Evolutionary conservation across 2,888 invertebrate genomes (phyloP).

Genomic region (Platycheirus rosarum): DNA sequence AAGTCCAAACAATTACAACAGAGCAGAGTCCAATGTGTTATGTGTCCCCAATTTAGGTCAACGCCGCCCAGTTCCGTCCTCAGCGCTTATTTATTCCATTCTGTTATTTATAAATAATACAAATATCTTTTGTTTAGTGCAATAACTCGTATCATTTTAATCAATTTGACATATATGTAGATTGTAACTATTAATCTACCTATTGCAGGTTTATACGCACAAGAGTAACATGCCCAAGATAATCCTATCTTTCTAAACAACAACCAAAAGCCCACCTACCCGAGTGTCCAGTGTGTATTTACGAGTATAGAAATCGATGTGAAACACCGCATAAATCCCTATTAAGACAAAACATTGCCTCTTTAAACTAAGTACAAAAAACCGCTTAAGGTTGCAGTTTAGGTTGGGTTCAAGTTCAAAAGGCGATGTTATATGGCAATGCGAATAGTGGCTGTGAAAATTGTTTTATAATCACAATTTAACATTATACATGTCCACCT

Average conservation of each 20-base stretch:
- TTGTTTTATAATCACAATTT: conserved; percentile 34
- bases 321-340: conserved; percentile 13
- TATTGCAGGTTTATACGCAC: too few relatives aligned
- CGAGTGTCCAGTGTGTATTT: neutral
- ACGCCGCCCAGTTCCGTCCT: too few relatives aligned
- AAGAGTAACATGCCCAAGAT: neutral
- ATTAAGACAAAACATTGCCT: neutral
- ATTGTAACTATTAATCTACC: neutral
- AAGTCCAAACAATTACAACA: too few relatives aligned
- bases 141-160: too few relatives aligned
- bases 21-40: too few relatives aligned
- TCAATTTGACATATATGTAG: too few relatives aligned
- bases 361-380: conserved; percentile 1
- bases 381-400: conserved; percentile 7
- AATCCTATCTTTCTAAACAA: neutral
- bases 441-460: conserved; percentile 1
- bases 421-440: conserved; percentile 9
- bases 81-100: too few relatives aligned
- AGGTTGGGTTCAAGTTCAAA: conserved; percentile 62
- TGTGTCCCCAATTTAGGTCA: too few relatives aligned
- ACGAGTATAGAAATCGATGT: neutral
- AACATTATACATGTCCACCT: neutral
- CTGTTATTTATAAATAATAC: too few relatives aligned
- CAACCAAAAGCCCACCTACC: neutral
- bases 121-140: too few relatives aligned